phyloP scores from a whole-genome alignment of 2,797 vertebrate species.

The Vultur gryphus region DNA sequence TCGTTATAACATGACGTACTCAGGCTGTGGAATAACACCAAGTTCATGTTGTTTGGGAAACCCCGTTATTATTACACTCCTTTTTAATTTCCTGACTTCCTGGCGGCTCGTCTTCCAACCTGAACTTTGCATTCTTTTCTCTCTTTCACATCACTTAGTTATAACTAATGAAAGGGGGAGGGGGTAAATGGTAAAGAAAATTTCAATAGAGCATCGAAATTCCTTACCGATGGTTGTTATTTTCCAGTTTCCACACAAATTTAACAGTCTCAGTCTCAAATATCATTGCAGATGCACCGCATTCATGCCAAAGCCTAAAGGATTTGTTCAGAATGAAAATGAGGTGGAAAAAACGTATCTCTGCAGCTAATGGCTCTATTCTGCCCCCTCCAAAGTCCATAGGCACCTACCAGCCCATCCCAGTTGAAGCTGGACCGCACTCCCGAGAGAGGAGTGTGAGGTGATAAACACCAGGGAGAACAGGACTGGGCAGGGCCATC shows the following conservation, averaged over 20 bases:
- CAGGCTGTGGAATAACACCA: not conserved
- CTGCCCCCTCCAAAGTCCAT: not conserved
- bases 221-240: not conserved
- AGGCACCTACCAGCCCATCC: not conserved
- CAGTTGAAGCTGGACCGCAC: not conserved
- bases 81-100: slow-evolving; percentile 18
- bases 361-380: not conserved
- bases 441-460: not conserved
- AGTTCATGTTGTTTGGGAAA: slow-evolving; percentile 21
- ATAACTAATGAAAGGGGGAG: not conserved
- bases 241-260: not conserved
- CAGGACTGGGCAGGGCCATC: not conserved
- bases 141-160: not conserved
- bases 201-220: not conserved
- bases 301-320: not conserved
- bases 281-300: not conserved
- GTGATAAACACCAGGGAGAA: not conserved
- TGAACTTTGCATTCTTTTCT: not conserved
- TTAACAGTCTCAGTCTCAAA: not conserved
- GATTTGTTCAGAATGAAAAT: not conserved
- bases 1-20: not conserved
- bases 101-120: not conserved
- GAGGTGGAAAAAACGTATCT: not conserved
- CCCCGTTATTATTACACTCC: not conserved
- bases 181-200: not conserved